Evolutionary conservation across 1,140 invertebrate genomes (phyloP), one percentile per base, ranked within the genome.

Genomic region (Drosophila kurseongensis): DNA sequence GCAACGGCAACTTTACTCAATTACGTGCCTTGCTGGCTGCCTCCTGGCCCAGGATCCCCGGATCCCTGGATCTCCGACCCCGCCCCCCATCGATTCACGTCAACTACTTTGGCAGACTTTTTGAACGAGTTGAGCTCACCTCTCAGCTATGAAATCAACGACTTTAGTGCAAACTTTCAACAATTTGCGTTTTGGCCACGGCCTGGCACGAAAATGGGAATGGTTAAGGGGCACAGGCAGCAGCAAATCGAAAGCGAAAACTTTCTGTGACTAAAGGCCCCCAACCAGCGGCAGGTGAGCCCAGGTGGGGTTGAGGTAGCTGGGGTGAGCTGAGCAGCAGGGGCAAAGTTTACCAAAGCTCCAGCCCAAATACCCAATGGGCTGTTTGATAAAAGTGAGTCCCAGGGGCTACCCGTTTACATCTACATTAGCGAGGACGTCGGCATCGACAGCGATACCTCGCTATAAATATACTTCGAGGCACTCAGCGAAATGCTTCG

Each of bases 121-220:
- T 72, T 88, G 84, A 89, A 88, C 84, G 85, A 89, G 85, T 90
- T 89, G 85, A 90, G 80, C 84, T 89, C 80, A 89, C 80, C 84
- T 89, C 84, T 89, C 84, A 86, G 79, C 83, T 88, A 88, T 88
- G 84, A 89, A 88, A 88, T 88, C 83, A 88, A 88, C 83, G 83
- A 88, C 83, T 88, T 88, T 90, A 90, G 84, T 84, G 80, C 78
- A 90, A 90, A 90, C 78, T 90, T 90, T 90, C 78, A 90, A 85
- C 85, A 90, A 90, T 90, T 90, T 90, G 85, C 86, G 85, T 90
- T 89, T 90, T 85, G 85, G 85, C 86, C 78, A 90, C 81, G 80
- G 76, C 83, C 84, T 88, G 83, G 83, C 80, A 88, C 75, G 74
- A 75, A 73, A 63, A 44, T 13, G 40, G 56, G 48, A 18, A 27